These are phyloP conservation scores for Acipenser oxyrinchus DNA, from an alignment of 2,797 vertebrate species.

Conservation along the genomic window DNA sequence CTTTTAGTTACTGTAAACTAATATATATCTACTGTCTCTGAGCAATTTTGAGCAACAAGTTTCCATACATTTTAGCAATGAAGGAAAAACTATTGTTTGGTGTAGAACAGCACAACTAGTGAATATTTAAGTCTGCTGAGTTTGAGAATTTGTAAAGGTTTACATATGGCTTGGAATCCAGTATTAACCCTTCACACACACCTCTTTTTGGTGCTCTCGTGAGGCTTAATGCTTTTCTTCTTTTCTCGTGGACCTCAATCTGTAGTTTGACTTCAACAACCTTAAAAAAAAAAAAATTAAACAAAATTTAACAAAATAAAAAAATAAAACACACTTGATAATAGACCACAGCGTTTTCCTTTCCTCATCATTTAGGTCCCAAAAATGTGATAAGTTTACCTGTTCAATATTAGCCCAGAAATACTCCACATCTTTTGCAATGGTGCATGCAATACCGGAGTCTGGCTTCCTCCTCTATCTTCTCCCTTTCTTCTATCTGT, in stretches of 20 bases:
- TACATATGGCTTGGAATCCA: neutral
- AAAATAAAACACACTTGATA: neutral
- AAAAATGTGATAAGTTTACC: constrained; percentile 55
- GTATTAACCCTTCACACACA: constrained; percentile 23
- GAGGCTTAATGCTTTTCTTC: constrained; percentile 64
- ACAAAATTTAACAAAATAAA: neutral
- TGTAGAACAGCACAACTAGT: neutral
- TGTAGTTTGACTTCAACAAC: constrained; percentile 89
- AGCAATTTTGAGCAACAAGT: too few species aligned
- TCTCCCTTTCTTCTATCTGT: constrained; percentile 65
- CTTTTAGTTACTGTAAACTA: neutral
- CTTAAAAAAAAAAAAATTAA: constrained; percentile 42
- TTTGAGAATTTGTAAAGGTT: neutral
- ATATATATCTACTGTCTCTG: too few species aligned
- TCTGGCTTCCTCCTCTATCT: constrained; percentile 72
- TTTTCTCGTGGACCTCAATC: constrained; percentile 83
- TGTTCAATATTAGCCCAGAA: constrained; percentile 93
- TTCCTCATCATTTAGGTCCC: too few species aligned
- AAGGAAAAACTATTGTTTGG: too few species aligned
- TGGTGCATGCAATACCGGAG: constrained; percentile 80
- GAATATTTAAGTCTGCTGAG: too few species aligned
- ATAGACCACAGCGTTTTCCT: neutral
- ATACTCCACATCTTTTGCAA: constrained; percentile 83
- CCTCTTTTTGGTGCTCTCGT: constrained; percentile 56
- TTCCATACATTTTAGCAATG: too few species aligned